phyloP scores from a whole-genome alignment of 2,113 vertebrate genomes.

The Grantiella picta region DNA sequence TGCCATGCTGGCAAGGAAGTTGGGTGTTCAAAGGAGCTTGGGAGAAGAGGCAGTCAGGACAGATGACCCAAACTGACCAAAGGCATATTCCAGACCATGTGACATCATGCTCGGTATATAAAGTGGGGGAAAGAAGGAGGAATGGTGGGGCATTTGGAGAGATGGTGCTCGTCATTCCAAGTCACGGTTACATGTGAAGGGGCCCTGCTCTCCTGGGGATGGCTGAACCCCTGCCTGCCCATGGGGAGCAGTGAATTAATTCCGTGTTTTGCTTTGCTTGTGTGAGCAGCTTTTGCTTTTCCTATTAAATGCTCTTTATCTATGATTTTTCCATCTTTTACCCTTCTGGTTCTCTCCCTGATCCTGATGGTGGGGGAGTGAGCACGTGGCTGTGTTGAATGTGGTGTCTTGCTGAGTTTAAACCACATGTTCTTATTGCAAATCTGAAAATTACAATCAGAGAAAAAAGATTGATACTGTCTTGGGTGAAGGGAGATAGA shows the following conservation, averaged over 20 bases:
- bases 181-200: not conserved
- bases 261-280: not conserved
- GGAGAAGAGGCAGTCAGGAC: not conserved
- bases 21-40: accelerated
- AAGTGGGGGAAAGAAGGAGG: not conserved
- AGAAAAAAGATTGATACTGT: not conserved
- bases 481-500: not conserved
- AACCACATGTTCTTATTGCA: not conserved
- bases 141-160: not conserved
- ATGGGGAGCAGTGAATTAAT: not conserved
- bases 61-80: not conserved
- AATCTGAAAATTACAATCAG: not conserved
- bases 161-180: accelerated
- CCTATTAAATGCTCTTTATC: not conserved
- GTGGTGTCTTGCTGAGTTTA: not conserved
- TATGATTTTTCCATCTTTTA: not conserved
- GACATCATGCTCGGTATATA: not conserved
- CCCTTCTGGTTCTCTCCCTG: not conserved
- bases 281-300: not conserved
- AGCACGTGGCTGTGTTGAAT: not conserved
- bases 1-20: accelerated
- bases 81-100: not conserved
- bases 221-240: not conserved
- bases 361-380: too few relatives aligned
- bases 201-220: not conserved